Evolutionary conservation across 35 echinoderm and acorn worm genomes (phyloP), one percentile per base, ranked within the genome.

Genomic region (Ophiothrix spiculata): DNA sequence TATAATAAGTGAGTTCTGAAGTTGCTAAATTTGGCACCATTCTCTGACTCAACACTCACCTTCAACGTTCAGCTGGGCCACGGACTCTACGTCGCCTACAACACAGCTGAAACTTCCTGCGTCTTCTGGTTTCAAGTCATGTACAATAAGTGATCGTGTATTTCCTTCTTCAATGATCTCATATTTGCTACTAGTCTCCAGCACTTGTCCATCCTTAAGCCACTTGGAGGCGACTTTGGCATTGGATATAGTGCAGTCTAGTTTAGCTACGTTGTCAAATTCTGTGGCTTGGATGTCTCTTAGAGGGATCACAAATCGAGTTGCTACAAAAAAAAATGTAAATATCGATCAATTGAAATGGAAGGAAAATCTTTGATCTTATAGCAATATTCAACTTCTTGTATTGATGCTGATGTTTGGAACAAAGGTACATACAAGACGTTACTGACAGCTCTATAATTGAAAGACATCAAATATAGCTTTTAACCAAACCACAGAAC

Each of bases 41-140:
- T 54, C 38, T 77, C 38, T 88, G 85, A 85, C 88, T 92, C 80
- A 29, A 2, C 16, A 64, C 40, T 64, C 45, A 93, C 92, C 92
- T 93, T 93, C 83, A 36, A 93, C 92, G 1, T 80, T 84, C 15
- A 93, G 87, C 74, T 83, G 64, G 86, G 92, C 92, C 39, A 78
- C 64, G 77, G 80, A 89, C 75, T 85, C 87, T 63, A 73, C 77
- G 77, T 82, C 86, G 64, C 80, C 87, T 33, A 93, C 92, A 35
- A 89, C 79, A 86, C 82, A 89, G 75, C 81, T 83, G 87, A 86
- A 89, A 49, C 89, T 88, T 39, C 87, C 87, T 74, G 41, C 69
- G 56, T 93, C 92, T 75, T 90, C 87, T 63, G 87, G 82, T 49
- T 36, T 69, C 35, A 93, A 60, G 74, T 86, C 63, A 34, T 89